These are phyloP conservation scores for Amiota minor DNA, from an alignment of 2,888 invertebrate genomes.

Conservation along the genomic window DNA sequence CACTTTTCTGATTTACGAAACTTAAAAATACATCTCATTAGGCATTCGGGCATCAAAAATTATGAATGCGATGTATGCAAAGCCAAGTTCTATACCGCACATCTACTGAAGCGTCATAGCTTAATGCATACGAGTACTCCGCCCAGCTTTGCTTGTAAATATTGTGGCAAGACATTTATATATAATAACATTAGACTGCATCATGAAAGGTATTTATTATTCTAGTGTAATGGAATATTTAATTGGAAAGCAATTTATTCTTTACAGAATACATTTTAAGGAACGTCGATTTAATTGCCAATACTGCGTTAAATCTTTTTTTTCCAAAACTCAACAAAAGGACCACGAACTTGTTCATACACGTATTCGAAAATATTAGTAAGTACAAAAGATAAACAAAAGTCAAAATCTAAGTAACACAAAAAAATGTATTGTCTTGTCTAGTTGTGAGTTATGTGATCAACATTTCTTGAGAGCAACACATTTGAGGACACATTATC, in stretches of 20 bases:
- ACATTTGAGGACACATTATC: too few relatives aligned
- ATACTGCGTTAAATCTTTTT: slow-evolving; percentile 1
- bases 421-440: neutral
- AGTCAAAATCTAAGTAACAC: neutral
- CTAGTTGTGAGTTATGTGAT: slow-evolving; percentile 53
- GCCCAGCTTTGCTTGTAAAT: slow-evolving; percentile 49
- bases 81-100: slow-evolving; percentile 53
- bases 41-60: slow-evolving; percentile 51
- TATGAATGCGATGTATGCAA: slow-evolving; percentile 51
- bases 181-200: slow-evolving; percentile 35
- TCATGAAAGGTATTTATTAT: slow-evolving; percentile 4
- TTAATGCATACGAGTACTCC: slow-evolving; percentile 45
- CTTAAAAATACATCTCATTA: slow-evolving; percentile 55
- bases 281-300: neutral
- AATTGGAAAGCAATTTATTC: neutral
- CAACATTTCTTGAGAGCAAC: too few relatives aligned
- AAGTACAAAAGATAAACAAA: neutral
- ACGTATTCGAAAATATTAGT: neutral
- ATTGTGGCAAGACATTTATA: slow-evolving; percentile 50
- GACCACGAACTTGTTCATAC: slow-evolving; percentile 4
- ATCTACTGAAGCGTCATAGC: slow-evolving; percentile 52
- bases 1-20: too few relatives aligned
- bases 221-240: neutral
- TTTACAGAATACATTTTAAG: neutral
- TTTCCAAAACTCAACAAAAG: neutral